Evolutionary conservation across 2,797 vertebrate genomes (phyloP).

Genomic region (Todus mexicanus): DNA sequence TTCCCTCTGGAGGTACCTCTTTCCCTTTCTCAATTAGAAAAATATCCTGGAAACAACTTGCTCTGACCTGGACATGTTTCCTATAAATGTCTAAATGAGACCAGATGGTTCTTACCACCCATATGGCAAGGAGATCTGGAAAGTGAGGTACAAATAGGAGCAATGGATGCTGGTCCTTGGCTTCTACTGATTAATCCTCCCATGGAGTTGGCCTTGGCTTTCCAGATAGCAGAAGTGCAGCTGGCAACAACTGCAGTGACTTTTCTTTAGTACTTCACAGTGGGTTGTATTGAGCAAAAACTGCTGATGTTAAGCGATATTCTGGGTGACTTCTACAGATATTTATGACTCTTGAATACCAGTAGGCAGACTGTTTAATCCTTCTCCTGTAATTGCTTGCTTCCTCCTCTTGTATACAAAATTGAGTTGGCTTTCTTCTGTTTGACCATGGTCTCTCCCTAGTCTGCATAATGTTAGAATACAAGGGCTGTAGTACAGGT

Average conservation of each 20-base stretch:
- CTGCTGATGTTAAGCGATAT: background rate
- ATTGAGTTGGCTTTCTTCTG: background rate
- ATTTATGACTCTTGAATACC: background rate
- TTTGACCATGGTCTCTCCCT: background rate
- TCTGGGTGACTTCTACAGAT: background rate
- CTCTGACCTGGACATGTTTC: background rate
- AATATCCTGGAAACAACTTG: background rate
- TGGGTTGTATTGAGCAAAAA: background rate
- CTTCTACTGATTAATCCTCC: background rate
- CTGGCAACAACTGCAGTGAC: background rate
- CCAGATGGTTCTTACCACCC: background rate
- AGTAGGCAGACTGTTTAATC: background rate
- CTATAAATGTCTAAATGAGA: background rate
- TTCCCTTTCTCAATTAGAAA: background rate
- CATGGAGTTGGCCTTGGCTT: background rate
- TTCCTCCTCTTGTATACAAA: background rate
- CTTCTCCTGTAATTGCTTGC: background rate
- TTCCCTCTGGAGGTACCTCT: background rate
- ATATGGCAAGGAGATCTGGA: background rate
- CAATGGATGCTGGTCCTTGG: background rate
- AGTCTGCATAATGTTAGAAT: background rate
- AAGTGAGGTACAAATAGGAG: background rate
- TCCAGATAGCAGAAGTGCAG: background rate
- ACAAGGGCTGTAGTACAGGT: background rate
- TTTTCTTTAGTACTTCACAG: background rate